Conservation (phyloP, 2,797 vertebrate species). For the Pangasius sanitwongsei region DNA sequence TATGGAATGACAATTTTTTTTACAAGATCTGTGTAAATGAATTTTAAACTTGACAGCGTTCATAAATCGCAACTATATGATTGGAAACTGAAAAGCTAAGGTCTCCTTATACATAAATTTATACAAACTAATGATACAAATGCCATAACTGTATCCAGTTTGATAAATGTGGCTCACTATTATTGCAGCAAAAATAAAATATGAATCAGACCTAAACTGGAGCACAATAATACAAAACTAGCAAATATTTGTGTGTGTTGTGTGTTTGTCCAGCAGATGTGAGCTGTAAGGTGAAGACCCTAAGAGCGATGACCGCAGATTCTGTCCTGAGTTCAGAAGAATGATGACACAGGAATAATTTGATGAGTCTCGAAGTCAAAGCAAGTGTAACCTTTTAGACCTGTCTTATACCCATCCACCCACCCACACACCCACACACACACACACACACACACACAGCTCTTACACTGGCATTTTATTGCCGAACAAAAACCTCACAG, state of each 20-base stretch:
- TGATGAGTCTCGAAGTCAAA: constrained; percentile 80
- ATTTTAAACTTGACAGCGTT: neutral
- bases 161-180: neutral
- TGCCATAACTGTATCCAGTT: neutral
- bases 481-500: constrained; percentile 76
- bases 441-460: constrained; percentile 56
- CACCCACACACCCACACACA: constrained; percentile 55
- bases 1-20: neutral
- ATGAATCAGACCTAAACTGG: neutral
- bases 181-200: neutral
- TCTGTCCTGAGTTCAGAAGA: constrained; percentile 60
- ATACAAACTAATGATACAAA: neutral
- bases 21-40: neutral
- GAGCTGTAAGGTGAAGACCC: constrained; percentile 58
- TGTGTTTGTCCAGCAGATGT: constrained; percentile 76
- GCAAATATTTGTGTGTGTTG: constrained; percentile 41
- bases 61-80: neutral
- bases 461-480: constrained; percentile 78
- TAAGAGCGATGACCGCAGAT: constrained; percentile 61
- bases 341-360: constrained; percentile 69
- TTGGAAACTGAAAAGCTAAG: too few species aligned
- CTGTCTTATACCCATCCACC: constrained; percentile 68
- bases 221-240: neutral
- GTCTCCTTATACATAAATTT: neutral
- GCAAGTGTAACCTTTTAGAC: constrained; percentile 81